These are phyloP conservation scores for Thalassoma bifasciatum DNA, from an alignment of 2,113 vertebrate species.

Conservation along the genomic window DNA sequence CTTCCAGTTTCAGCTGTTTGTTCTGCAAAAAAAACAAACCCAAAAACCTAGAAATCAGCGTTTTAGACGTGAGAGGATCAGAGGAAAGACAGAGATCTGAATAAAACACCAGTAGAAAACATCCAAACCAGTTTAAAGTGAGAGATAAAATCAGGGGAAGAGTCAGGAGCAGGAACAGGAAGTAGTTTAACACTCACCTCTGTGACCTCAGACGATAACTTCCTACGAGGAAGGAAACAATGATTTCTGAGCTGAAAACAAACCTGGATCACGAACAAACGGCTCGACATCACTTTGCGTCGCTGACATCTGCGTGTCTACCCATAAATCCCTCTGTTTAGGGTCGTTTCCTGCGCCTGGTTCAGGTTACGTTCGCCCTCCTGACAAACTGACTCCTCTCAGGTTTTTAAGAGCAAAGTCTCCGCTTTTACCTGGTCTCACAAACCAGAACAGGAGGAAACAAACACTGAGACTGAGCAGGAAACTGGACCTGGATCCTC, in stretches of 20 bases:
- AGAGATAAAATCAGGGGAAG: slow-evolving; percentile 29
- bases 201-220: no score
- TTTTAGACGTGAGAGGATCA: no score
- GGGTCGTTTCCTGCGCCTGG: slow-evolving; percentile 63
- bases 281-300: neutral
- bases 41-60: no score
- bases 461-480: neutral
- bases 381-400: slow-evolving; percentile 54
- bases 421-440: slow-evolving; percentile 19
- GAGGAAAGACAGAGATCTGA: no score
- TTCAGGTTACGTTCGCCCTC: slow-evolving; percentile 61
- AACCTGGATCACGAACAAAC: slow-evolving; percentile 9
- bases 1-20: no score
- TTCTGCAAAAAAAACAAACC: no score
- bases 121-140: neutral
- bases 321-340: slow-evolving; percentile 66
- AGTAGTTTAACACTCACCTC: slow-evolving; percentile 34
- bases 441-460: neutral
- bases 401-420: slow-evolving; percentile 46
- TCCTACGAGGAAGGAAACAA: no score
- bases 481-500: no score
- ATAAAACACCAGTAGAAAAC: no score
- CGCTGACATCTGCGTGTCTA: slow-evolving; percentile 54
- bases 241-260: slow-evolving; percentile 48
- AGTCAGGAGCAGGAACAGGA: slow-evolving; percentile 31